Evolutionary conservation across 2,113 vertebrate genomes (phyloP).

Genomic region (Tychaedon coryphoeus): DNA sequence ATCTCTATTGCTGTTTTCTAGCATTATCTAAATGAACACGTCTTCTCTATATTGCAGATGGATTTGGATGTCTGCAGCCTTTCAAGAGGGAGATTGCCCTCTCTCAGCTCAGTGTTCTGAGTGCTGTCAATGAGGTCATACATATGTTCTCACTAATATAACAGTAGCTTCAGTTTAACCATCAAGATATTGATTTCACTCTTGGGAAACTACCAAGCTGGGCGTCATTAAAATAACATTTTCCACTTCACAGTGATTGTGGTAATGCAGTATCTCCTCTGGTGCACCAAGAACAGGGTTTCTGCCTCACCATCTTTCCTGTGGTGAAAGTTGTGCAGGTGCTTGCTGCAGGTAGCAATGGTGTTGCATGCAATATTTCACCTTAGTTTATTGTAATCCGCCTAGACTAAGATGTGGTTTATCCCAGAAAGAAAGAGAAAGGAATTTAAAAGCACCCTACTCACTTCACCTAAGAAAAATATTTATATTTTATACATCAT

Average conservation of each 20-base stretch:
- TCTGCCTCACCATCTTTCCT: neutral
- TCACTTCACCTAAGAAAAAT: neutral
- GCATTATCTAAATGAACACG: conserved; percentile 21
- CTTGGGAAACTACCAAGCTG: conserved; percentile 16
- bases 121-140: conserved; percentile 1
- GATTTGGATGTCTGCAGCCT: neutral
- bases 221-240: neutral
- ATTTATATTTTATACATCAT: neutral
- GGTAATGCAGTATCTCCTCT: neutral
- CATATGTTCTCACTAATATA: neutral
- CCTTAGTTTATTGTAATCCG: neutral
- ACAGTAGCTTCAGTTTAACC: neutral
- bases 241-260: neutral
- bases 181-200: conserved; percentile 4
- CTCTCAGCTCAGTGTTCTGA: conserved; percentile 2
- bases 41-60: conserved; percentile 6
- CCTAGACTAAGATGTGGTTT: neutral
- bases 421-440: neutral
- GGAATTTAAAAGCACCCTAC: neutral
- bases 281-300: neutral
- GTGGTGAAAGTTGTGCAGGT: neutral
- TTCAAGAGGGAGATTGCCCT: neutral
- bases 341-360: neutral
- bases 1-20: conserved; percentile 2
- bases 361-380: neutral